phyloP scores from a whole-genome alignment of 1,140 invertebrate species.

The Diabrotica undecimpunctata region DNA sequence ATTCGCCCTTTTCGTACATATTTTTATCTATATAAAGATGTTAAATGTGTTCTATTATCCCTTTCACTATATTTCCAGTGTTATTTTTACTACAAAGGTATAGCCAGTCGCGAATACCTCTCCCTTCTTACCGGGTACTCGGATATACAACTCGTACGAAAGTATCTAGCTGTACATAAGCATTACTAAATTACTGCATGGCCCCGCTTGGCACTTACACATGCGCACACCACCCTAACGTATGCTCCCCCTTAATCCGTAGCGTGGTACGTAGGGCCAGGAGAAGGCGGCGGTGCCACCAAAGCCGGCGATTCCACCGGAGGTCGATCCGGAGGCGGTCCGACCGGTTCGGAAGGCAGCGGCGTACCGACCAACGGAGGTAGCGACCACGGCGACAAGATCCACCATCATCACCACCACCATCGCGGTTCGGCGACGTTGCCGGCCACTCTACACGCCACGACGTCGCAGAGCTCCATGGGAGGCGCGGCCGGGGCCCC shows the following conservation, averaged over 20 bases:
- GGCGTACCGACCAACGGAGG: slow-evolving; percentile 29
- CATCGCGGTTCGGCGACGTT: slow-evolving; percentile 58
- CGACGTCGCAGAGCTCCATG: slow-evolving; percentile 50
- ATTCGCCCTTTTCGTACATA: no score
- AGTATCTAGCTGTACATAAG: no score
- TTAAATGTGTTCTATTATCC: no score
- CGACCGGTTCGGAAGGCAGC: slow-evolving; percentile 45
- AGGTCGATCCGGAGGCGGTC: no score
- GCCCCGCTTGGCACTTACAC: slow-evolving; percentile 29
- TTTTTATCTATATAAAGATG: no score
- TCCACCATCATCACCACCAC: slow-evolving; percentile 46
- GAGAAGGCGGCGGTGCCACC: slow-evolving; percentile 24
- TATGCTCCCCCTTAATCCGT: slow-evolving; percentile 33
- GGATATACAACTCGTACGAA: neutral
- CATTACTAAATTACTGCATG: neutral
- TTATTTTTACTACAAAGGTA: neutral
- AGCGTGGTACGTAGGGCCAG: slow-evolving; percentile 49
- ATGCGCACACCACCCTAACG: slow-evolving; percentile 33
- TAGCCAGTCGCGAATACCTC: no score
- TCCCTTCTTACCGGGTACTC: neutral
- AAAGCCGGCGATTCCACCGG: neutral
- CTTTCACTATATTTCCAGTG: no score
- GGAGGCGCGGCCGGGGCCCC: slow-evolving; percentile 50
- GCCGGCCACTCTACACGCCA: slow-evolving; percentile 52
- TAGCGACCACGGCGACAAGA: slow-evolving; percentile 39